Evolutionary conservation across 2,797 vertebrate species (phyloP).

Genomic region (Lithobates sylvaticus): DNA sequence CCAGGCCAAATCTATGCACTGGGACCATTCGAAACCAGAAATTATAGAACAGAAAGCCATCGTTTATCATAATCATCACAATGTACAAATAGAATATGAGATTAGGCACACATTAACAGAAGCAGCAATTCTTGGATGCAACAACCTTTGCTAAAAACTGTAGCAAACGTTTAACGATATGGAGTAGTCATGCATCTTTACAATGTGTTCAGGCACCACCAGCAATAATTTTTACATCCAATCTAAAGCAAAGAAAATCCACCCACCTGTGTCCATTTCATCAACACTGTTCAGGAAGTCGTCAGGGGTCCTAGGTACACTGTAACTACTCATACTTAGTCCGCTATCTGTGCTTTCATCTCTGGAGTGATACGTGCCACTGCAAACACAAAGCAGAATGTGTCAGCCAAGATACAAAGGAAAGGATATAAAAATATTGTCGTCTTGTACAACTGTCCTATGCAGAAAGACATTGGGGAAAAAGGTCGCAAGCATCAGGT

Average conservation of each 20-base stretch:
- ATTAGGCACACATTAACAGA: too few species aligned
- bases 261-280: slow-evolving; percentile 97
- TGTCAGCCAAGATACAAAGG: background rate
- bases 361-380: slow-evolving; percentile 97
- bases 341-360: slow-evolving; percentile 98
- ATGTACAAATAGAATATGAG: too few species aligned
- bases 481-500: background rate
- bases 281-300: slow-evolving; percentile 99
- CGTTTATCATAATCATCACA: too few species aligned
- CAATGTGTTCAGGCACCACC: too few species aligned
- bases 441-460: background rate
- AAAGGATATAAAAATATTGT: background rate
- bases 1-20: too few species aligned
- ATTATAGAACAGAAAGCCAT: too few species aligned
- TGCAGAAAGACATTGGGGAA: background rate
- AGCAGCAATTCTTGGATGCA: too few species aligned
- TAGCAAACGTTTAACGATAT: too few species aligned
- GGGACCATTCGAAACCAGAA: too few species aligned
- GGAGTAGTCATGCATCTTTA: too few species aligned
- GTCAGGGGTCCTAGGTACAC: slow-evolving; percentile 95
- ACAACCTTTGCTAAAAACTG: too few species aligned
- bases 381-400: slow-evolving; percentile 66
- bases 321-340: slow-evolving; percentile 98
- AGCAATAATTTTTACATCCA: too few species aligned
- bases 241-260: background rate